Percentiles rank a stretch among this genome's conserved stretches.
Evolutionary conservation across 2,888 invertebrate species (phyloP).

Genomic region (Lucinisca nassula): DNA sequence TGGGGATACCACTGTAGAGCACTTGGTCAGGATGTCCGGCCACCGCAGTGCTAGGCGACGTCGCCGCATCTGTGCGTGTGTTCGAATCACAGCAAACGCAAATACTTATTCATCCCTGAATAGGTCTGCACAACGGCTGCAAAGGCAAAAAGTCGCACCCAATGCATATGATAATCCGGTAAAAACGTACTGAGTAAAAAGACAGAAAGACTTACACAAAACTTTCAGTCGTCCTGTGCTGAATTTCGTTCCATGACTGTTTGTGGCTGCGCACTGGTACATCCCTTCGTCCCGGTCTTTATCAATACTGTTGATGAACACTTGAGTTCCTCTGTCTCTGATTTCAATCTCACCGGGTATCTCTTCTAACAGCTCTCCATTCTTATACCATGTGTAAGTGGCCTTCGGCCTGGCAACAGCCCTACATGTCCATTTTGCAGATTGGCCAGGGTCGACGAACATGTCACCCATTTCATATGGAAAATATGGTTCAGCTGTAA

Average conservation of each 20-base stretch:
- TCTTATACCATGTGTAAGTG: conserved; percentile 62
- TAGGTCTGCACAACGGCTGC: too few relatives aligned
- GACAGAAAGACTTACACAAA: conserved; percentile 91
- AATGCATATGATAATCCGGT: too few relatives aligned
- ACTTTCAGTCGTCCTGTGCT: conserved; percentile 97
- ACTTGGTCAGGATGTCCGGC: too few relatives aligned
- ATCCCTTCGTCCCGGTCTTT: conserved; percentile 93
- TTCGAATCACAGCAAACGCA: too few relatives aligned
- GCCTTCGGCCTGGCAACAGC: conserved; percentile 61
- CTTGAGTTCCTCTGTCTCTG: conserved; percentile 66
- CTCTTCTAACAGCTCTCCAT: conserved; percentile 34
- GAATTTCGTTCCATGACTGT: conserved; percentile 95
- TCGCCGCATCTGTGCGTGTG: too few relatives aligned
- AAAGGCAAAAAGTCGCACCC: too few relatives aligned
- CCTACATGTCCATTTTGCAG: conserved; percentile 46
- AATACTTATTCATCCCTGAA: too few relatives aligned
- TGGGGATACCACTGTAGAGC: too few relatives aligned
- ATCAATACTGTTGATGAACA: conserved; percentile 74
- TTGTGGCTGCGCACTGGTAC: conserved; percentile 97
- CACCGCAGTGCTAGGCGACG: too few relatives aligned
- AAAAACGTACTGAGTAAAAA: too few relatives aligned
- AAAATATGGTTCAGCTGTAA: conserved; percentile 62
- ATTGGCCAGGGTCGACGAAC: conserved; percentile 49
- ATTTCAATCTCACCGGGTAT: conserved; percentile 59
- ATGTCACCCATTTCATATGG: conserved; percentile 54